Conservation (phyloP, 2,113 vertebrate species). For the Poeciliopsis prolifica region DNA sequence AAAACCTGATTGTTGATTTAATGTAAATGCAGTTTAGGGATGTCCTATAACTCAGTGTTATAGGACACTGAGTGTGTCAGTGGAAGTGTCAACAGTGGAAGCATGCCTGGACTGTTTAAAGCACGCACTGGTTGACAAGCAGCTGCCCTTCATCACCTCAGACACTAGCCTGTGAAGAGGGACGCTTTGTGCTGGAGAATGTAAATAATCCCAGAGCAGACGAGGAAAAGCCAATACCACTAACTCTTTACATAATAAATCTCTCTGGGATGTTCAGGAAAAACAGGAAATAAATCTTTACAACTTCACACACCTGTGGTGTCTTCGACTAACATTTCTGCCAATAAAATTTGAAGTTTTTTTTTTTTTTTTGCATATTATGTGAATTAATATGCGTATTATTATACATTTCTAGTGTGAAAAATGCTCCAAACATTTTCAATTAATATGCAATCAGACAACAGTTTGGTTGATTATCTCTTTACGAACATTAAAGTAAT, state of each 20-base stretch:
- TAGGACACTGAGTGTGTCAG: too few species aligned
- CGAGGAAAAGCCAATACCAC: conserved; percentile 29
- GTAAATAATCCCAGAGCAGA: conserved; percentile 26
- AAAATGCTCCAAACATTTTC: not conserved
- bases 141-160: conserved; percentile 28
- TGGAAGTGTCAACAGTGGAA: not conserved
- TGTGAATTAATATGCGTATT: not conserved
- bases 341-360: not conserved
- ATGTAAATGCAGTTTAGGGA: conserved; percentile 12
- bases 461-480: not conserved
- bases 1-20: not conserved
- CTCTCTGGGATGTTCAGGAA: conserved; percentile 45
- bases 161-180: conserved; percentile 24
- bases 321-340: conserved; percentile 1
- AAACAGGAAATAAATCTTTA: conserved; percentile 5
- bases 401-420: not conserved
- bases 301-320: conserved; percentile 7
- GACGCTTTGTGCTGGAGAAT: conserved; percentile 23
- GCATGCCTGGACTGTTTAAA: conserved; percentile 11
- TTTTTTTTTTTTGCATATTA: not conserved
- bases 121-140: conserved; percentile 21
- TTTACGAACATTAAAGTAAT: not conserved
- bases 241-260: conserved; percentile 54
- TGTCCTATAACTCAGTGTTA: conserved; percentile 5
- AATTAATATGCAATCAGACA: not conserved